phyloP scores from a whole-genome alignment of 2,888 invertebrate genomes.

The Plutella xylostella region DNA sequence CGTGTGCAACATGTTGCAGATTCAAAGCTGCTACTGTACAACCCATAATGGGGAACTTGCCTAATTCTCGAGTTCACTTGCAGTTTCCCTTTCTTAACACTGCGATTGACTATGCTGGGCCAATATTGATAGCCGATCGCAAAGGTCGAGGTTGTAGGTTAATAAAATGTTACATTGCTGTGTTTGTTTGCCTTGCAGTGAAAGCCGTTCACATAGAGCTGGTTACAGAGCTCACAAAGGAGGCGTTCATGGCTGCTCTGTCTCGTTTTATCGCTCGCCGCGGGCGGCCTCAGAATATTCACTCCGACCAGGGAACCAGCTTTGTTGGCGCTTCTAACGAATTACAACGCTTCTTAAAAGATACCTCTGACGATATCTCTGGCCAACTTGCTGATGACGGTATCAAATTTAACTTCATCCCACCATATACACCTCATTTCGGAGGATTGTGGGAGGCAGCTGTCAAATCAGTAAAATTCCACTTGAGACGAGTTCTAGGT shows the following conservation, averaged over 20 bases:
- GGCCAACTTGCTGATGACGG: not conserved
- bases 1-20: not conserved
- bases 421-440: constrained; percentile 1
- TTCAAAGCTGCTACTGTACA: not conserved
- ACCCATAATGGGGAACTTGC: not conserved
- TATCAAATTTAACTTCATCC: not conserved
- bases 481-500: constrained; percentile 1
- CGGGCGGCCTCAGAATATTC: constrained; percentile 3
- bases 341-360: not conserved
- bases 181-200: constrained; percentile 7
- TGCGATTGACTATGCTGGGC: constrained; percentile 11
- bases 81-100: constrained; percentile 8
- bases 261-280: constrained; percentile 12
- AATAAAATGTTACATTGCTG: not conserved
- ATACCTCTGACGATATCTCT: not conserved
- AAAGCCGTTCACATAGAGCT: constrained; percentile 18
- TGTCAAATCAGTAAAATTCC: too few species aligned
- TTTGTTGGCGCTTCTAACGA: too few species aligned
- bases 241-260: constrained; percentile 16
- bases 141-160: constrained; percentile 3
- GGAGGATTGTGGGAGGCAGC: constrained; percentile 4
- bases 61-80: constrained; percentile 2
- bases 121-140: constrained; percentile 1
- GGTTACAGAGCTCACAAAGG: constrained; percentile 16
- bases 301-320: too few species aligned